These are phyloP conservation scores for Speoplatyrhinus poulsoni DNA, from an alignment of 2,113 vertebrate genomes.

Conservation along the genomic window DNA sequence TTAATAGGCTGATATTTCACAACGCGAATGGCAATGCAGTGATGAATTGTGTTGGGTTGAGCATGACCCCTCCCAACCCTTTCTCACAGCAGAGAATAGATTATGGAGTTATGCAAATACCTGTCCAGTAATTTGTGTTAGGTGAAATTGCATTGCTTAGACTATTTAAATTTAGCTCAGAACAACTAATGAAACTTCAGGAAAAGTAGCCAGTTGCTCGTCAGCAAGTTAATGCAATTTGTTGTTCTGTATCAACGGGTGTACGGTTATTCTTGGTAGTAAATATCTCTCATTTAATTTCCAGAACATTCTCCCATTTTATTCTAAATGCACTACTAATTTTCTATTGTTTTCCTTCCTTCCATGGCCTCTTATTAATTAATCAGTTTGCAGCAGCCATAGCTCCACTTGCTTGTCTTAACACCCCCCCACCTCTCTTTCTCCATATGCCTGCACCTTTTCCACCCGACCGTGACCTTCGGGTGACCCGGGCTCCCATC, in stretches of 20 bases:
- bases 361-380: conserved; percentile 44
- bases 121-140: conserved; percentile 43
- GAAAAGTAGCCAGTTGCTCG: conserved; percentile 28
- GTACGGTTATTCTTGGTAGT: neutral
- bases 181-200: conserved; percentile 2
- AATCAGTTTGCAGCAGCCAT: conserved; percentile 36
- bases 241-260: neutral
- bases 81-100: conserved; percentile 37
- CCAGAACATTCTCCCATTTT: too few species aligned
- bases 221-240: neutral
- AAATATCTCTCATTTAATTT: neutral
- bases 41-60: conserved; percentile 59
- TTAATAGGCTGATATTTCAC: conserved; percentile 76
- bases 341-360: neutral
- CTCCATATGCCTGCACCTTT: neutral
- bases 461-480: neutral
- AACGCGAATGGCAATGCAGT: conserved; percentile 52
- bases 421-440: conserved; percentile 27
- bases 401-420: conserved; percentile 47
- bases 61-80: neutral
- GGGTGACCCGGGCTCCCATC: neutral
- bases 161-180: conserved; percentile 38
- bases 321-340: neutral
- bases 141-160: conserved; percentile 5
- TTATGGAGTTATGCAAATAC: conserved; percentile 37